phyloP scores from a whole-genome alignment of 2,797 vertebrate species.

The Balearica regulorum region DNA sequence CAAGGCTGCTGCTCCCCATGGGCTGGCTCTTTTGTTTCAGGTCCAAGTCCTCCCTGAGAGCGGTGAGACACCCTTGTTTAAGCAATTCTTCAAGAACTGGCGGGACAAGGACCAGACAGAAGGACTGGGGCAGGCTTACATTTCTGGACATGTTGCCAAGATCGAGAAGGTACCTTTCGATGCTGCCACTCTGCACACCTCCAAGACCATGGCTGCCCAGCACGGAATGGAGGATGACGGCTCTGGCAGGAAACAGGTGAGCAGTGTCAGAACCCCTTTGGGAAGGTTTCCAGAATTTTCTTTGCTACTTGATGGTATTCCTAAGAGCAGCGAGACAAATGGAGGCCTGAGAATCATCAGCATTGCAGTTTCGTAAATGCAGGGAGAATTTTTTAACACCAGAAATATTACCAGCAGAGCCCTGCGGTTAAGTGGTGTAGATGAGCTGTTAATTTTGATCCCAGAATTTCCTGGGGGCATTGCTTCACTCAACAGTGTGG shows the following conservation, averaged over 20 bases:
- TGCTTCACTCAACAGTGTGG: not conserved
- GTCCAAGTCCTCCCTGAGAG: conserved; percentile 91
- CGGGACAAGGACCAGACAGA: conserved; percentile 88
- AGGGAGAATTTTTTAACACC: not conserved
- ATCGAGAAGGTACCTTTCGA: conserved; percentile 92
- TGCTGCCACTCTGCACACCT: conserved; percentile 85
- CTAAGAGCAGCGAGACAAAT: not conserved
- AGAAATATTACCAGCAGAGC: not conserved
- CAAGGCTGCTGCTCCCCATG: not conserved
- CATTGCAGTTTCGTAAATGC: not conserved
- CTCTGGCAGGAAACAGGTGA: conserved; percentile 87
- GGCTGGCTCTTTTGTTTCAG: conserved; percentile 36
- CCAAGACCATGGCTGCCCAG: conserved; percentile 92
- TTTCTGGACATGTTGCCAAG: conserved; percentile 91
- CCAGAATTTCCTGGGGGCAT: not conserved
- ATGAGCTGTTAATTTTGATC: not conserved
- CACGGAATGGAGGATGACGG: conserved; percentile 96
- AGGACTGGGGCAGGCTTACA: conserved; percentile 86
- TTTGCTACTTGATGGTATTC: not conserved
- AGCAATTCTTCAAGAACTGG: conserved; percentile 99
- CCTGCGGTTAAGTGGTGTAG: not conserved
- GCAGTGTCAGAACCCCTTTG: not conserved
- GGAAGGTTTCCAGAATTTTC: not conserved
- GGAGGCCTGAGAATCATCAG: not conserved
- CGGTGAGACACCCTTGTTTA: conserved; percentile 96